phyloP scores from a whole-genome alignment of 2,113 vertebrate genomes.

The Maccullochella peelii region DNA sequence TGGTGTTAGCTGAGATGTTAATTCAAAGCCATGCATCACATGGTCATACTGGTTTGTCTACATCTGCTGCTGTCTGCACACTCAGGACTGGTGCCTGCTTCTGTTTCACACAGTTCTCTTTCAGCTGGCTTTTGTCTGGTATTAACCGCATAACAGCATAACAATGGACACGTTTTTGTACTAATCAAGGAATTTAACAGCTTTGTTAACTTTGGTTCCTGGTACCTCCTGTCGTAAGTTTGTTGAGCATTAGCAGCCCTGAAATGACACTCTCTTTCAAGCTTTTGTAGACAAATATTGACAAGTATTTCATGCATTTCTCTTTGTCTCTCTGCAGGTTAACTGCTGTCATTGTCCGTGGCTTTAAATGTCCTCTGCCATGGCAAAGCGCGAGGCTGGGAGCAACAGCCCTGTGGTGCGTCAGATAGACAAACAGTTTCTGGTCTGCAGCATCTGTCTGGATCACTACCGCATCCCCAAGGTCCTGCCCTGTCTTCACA shows the following conservation, averaged over 20 bases:
- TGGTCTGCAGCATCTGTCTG: conserved; percentile 96
- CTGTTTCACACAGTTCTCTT: conserved; percentile 37
- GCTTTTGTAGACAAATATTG: neutral
- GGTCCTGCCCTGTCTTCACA: conserved; percentile 93
- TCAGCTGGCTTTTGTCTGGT: conserved; percentile 37
- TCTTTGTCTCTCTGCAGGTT: conserved; percentile 69
- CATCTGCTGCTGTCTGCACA: conserved; percentile 11
- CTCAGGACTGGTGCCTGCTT: neutral
- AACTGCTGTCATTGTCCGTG: conserved; percentile 61
- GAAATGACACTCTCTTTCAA: conserved; percentile 15
- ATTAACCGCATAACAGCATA: conserved; percentile 58
- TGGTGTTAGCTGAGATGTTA: conserved; percentile 2
- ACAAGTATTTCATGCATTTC: neutral
- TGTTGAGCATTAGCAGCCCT: neutral
- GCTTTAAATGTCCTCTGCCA: conserved; percentile 82
- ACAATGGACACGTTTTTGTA: conserved; percentile 58
- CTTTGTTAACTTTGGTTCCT: conserved; percentile 60
- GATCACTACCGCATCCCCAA: conserved; percentile 92
- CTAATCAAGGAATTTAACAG: conserved; percentile 63
- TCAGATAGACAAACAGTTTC: conserved; percentile 97
- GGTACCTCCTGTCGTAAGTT: conserved; percentile 44
- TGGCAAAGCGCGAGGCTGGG: conserved; percentile 89
- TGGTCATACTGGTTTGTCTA: conserved; percentile 13
- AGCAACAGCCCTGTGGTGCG: conserved; percentile 92
- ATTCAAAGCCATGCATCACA: neutral